Base-by-base conservation (phyloP, 2,113 vertebrate species). In the Apodemus speciosus region DNA sequence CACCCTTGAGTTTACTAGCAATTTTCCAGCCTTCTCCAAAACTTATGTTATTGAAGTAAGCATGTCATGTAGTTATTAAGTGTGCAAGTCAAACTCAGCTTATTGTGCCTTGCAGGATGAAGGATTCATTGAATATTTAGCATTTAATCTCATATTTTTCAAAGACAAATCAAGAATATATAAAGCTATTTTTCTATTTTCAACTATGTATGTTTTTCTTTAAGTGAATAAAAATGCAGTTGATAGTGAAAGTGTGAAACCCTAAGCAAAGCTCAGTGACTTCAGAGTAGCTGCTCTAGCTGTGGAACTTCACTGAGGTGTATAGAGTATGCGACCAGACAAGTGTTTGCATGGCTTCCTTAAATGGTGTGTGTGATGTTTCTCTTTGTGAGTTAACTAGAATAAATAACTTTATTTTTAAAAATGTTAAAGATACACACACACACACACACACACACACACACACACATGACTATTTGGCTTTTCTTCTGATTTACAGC, bases 31-130 rank as follows among this genome's bases (percentile, higher is more conserved):
- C 27, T 73, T 83, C n/a, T 80, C 49, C n/a, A 95, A 68, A 94
- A 30, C 3, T 40, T 64, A 76, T 16, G 4, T 25, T 32, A 11
- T 51, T 83, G 35, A n/a, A n/a, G 35, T 73, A 97, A 97, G 97
- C 95, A 96, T 97, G 95, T 92, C 95, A 96, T 83, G 95, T 97
- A 92, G 93, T 97, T 97, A 97, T 79, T 97, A 94, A 88, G 3
- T 66, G 25, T 88, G 1, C 35, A 83, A 76, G 68, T 69, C 53
- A 94, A 96, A 89, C 58, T 88, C 88, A 88, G 92, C 84, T 93
- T 95, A 94, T 40, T 23, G 69, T 40, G n/a, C 53, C 53, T 53
- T 53, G 53, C 32, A 69, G 35, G 10, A 69, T 69, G 68, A 69
- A 35, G 32, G 14, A 16, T 69, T 35, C 16, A n/a, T 94, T 51